Base-by-base conservation (phyloP, 2,888 invertebrate species). In the Margaritifera margaritifera region DNA sequence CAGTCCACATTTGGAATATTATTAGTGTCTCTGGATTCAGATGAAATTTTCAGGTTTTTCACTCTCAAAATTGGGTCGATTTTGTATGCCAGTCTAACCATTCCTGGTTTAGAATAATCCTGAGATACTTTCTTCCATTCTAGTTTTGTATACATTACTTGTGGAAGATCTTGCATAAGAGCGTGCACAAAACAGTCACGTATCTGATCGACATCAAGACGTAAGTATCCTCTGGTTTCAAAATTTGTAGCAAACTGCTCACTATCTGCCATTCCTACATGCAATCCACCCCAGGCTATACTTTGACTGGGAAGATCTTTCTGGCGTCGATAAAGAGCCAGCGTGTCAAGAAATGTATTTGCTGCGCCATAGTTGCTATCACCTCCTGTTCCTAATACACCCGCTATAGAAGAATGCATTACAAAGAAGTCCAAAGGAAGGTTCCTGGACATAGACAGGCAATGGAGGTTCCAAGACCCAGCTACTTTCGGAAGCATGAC, bases 271-370 rank as follows among this genome's bases (percentile, higher is more conserved):
- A 84, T 80, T 31, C 84, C 84, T 5, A 83, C 68, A 60, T 69
- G 73, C 6, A 85, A 73, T 15, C 82, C 75, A n/a, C 84, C 83
- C 86, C 84, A 86, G 64, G 84, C 84, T 18, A 86, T 83, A 31
- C 72, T 70, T 69, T 83, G 82, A 2, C 74, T 84, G 3, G 79
- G 54, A 3, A 81, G 65, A 11, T 79, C 80, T 22, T 69, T 55
- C 19, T 63, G 53, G 24, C 79, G 68, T 19, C 86, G 73, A 67
- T 78, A 81, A 57, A 73, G 71, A 6, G 81, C 82, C n/a, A 86
- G 64, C 0, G 80, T 66, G 62, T 86, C 86, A 66, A 80, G 70
- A 62, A 86, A 86, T 5, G 80, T 74, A 62, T 84, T 84, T 20
- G 75, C 84, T 18, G 83, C 83, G 4, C 82, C 83, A 69, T 86